Percentiles rank a stretch among this genome's conserved stretches.
phyloP scores from a whole-genome alignment of 2,888 invertebrate species.

The Trachelus tabidus region DNA sequence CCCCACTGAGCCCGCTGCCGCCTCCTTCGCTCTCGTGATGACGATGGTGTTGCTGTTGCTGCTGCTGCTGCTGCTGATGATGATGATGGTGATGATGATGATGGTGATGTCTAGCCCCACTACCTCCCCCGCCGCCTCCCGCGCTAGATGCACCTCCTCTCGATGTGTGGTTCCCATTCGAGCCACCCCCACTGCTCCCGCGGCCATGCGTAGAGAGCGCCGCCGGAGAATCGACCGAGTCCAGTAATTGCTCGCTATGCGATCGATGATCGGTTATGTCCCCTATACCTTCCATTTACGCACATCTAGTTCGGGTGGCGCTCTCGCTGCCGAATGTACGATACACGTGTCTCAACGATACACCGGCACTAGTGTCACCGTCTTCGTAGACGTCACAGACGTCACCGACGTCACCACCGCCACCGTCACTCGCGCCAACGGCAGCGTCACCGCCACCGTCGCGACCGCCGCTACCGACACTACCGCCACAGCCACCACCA shows the following conservation, averaged over 20 bases:
- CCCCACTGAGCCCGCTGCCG: constrained; percentile 36
- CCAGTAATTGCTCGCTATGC: constrained; percentile 65
- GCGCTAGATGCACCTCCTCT: constrained; percentile 5
- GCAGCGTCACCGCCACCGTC: constrained; percentile 12
- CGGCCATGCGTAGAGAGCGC: constrained; percentile 64
- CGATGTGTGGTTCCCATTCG: constrained; percentile 18
- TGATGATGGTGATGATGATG: neutral
- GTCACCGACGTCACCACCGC: constrained; percentile 25
- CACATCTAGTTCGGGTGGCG: constrained; percentile 61
- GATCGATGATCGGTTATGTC: constrained; percentile 66
- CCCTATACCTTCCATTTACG: constrained; percentile 67
- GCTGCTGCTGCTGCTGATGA: constrained; percentile 48
- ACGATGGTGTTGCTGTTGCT: constrained; percentile 50
- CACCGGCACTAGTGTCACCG: constrained; percentile 10
- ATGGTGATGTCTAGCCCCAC: neutral
- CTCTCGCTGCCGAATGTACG: constrained; percentile 36
- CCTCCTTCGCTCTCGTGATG: constrained; percentile 35
- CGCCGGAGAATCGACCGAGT: constrained; percentile 67
- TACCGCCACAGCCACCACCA: constrained; percentile 3
- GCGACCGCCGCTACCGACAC: constrained; percentile 5
- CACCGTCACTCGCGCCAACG: constrained; percentile 17
- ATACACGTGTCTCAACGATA: constrained; percentile 9
- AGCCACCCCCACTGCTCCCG: constrained; percentile 32
- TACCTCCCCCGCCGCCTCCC: constrained; percentile 9
- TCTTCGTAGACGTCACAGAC: constrained; percentile 8